Evolutionary conservation across 2,113 vertebrate genomes (phyloP).

Genomic region (Prochilodus magdalenae): DNA sequence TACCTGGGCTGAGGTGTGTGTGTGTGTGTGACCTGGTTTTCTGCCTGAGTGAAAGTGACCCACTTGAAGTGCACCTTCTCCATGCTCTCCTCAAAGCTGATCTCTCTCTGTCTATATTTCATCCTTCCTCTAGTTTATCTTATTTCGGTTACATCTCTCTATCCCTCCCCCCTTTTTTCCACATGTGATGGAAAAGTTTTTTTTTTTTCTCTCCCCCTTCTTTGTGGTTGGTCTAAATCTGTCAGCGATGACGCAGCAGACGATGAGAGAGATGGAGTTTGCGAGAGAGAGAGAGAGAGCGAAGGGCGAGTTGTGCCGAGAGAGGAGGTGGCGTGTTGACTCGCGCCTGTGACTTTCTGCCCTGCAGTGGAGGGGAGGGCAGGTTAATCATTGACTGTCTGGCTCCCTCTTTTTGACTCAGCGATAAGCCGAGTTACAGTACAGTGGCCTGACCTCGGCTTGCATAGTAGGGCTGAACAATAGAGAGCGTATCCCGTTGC

Average conservation of each 20-base stretch:
- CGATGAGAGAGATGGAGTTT: neutral
- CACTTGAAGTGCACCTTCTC: conserved; percentile 32
- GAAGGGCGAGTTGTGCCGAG: neutral
- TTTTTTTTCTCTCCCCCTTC: neutral
- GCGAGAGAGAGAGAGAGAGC: neutral
- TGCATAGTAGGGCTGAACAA: neutral
- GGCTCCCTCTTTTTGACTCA: neutral
- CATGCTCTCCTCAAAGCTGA: neutral
- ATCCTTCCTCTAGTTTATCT: neutral
- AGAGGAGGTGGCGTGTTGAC: neutral
- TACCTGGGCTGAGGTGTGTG: neutral
- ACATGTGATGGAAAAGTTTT: conserved; percentile 1
- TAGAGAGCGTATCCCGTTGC: no score
- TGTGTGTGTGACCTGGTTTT: conserved; percentile 47
- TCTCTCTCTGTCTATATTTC: neutral
- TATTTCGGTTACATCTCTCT: neutral
- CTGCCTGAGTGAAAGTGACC: conserved; percentile 37
- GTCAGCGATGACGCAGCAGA: neutral
- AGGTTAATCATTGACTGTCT: conserved; percentile 23
- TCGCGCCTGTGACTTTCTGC: neutral
- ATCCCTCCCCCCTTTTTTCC: conserved; percentile 8
- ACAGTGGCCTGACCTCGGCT: neutral
- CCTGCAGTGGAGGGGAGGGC: conserved; percentile 1
- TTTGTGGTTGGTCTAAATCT: neutral
- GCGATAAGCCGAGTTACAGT: neutral